Evolutionary conservation across 2,113 vertebrate genomes (phyloP).

Genomic region (Lasiurus cinereus): DNA sequence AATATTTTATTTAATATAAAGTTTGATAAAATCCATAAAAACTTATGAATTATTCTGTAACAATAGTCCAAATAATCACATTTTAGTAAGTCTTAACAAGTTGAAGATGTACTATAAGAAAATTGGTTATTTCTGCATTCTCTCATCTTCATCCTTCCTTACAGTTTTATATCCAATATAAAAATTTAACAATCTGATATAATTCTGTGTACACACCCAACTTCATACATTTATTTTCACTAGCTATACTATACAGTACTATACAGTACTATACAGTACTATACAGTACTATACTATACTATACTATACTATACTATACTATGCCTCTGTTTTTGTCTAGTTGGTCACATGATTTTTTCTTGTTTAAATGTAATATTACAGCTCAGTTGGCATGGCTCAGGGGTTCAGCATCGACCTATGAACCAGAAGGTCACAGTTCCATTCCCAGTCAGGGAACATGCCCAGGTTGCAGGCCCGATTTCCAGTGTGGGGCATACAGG

Average conservation of each 20-base stretch:
- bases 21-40: background rate
- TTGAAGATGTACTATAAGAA: background rate
- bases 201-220: background rate
- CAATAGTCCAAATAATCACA: background rate
- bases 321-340: background rate
- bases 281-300: too few relatives aligned
- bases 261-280: too few relatives aligned
- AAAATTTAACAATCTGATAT: background rate
- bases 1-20: slow-evolving; percentile 16
- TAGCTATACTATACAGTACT: background rate
- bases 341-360: background rate
- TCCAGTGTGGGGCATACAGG: too few relatives aligned
- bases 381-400: too few relatives aligned
- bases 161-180: background rate
- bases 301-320: too few relatives aligned
- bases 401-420: too few relatives aligned
- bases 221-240: background rate
- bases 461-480: too few relatives aligned
- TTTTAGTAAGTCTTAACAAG: background rate
- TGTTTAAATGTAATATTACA: background rate
- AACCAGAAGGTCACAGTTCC: too few relatives aligned
- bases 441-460: too few relatives aligned
- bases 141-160: background rate
- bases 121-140: background rate
- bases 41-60: background rate